Evolutionary conservation across 30 jellyfish, hydroid and myxozoan genomes (phyloP), one percentile per base, ranked within the genome.

Genomic region (Hydractinia symbiolongicarpus): DNA sequence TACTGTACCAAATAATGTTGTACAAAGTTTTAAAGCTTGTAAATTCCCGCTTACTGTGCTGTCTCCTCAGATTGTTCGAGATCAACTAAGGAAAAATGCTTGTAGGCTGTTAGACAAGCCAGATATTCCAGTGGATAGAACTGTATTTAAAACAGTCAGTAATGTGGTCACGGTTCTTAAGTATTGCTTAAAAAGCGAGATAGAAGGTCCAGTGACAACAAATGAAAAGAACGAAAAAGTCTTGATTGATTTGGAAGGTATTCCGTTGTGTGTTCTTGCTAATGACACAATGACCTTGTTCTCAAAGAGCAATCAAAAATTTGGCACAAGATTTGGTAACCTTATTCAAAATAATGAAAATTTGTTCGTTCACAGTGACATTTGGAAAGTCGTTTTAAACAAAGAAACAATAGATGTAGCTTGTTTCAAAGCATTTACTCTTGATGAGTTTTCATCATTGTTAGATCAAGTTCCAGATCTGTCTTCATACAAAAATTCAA

Each of bases 211-310:
- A 64, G 69, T 11, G 30, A 50, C 17, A 4, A 78, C 44, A 14
- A 75, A 78, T n/a, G 10, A 16, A 19, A 78, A 56, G 62, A 50
- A 61, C 86, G 13, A 56, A 21, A 4, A 16, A 14, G 66, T n/a
- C 9, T 6, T n/a, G 17, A 7, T 64, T 64, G 71, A 66, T 10
- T 77, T 88, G 13, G 80, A 78, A 9, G 94, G 86, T 15, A 55
- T 88, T 14, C 96, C 96, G 7, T 85, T 88, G 50, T 77, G 91
- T 13, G 64, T 88, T 56, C 67, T 85, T 16, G 96, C 91, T 9
- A 90, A 88, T 69, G 85, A 68, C 5, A 14, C 58, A 21, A 60
- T 88, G 82, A 64, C 89, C 55, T 51, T 44, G 17, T 78, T 88
- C 66, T 58, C 81, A 50, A 61, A 50, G 20, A 20, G 66, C 14